Conservation (phyloP, 23 tunicate genomes). For the Ascidia mentula region DNA sequence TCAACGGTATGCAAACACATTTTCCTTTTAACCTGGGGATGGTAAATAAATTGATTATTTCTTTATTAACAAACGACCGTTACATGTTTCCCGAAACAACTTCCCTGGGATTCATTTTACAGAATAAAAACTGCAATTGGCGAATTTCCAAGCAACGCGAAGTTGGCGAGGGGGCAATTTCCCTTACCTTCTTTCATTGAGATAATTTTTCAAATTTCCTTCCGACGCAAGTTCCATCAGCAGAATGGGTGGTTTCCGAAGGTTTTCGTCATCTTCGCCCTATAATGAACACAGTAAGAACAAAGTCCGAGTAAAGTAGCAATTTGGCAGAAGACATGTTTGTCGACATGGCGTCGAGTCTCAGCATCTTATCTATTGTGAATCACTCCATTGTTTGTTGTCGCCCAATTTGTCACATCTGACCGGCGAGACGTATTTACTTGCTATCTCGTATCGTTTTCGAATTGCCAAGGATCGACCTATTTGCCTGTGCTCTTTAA, state of each 20-base stretch:
- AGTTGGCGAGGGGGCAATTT: too few relatives aligned
- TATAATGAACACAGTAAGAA: background rate
- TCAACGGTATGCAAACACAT: too few relatives aligned
- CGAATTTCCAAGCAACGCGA: too few relatives aligned
- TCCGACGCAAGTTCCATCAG: constrained; percentile 48
- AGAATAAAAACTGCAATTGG: too few relatives aligned
- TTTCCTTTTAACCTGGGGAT: too few relatives aligned
- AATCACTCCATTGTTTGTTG: background rate
- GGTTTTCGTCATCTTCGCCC: background rate
- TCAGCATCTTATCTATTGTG: background rate
- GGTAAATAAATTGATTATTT: too few relatives aligned
- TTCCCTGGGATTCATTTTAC: too few relatives aligned
- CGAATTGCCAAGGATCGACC: too few relatives aligned
- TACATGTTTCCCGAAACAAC: too few relatives aligned
- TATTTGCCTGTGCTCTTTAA: background rate
- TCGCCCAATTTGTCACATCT: background rate
- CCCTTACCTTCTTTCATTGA: constrained; percentile 31
- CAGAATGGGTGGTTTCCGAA: constrained; percentile 50
- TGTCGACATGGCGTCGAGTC: background rate
- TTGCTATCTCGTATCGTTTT: background rate
- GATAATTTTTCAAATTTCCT: constrained; percentile 53
- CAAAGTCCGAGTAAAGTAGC: background rate
- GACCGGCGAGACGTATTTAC: background rate
- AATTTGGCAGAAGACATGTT: background rate
- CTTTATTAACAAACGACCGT: too few relatives aligned